Evolutionary conservation across 2,888 invertebrate genomes (phyloP).

Genomic region (Apotomis turbidana): DNA sequence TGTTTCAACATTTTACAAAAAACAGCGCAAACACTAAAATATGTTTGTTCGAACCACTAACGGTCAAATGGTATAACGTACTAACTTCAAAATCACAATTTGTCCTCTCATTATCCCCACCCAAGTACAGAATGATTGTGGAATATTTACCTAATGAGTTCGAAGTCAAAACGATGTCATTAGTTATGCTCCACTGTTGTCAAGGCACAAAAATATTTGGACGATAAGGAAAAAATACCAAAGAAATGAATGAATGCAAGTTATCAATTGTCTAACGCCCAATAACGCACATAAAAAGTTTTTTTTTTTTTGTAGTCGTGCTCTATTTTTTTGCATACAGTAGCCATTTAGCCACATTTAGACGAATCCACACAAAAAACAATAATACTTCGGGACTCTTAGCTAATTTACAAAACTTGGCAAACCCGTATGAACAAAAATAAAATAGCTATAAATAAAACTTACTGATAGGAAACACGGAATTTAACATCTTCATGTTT

Average conservation of each 20-base stretch:
- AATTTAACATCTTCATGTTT: constrained; percentile 44
- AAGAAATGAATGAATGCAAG: neutral
- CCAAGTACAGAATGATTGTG: constrained; percentile 17
- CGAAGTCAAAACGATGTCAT: constrained; percentile 30
- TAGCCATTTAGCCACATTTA: too few relatives aligned
- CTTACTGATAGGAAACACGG: constrained; percentile 47
- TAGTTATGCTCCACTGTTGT: constrained; percentile 23
- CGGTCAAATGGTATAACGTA: constrained; percentile 17
- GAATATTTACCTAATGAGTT: constrained; percentile 39
- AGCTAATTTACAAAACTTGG: too few relatives aligned
- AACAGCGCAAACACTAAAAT: neutral
- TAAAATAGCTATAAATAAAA: constrained; percentile 3
- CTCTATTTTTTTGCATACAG: too few relatives aligned
- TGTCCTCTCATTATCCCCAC: constrained; percentile 35
- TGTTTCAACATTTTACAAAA: constrained; percentile 8
- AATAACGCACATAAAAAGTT: neutral
- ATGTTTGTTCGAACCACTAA: neutral
- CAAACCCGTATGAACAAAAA: too few relatives aligned
- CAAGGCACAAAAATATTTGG: constrained; percentile 18
- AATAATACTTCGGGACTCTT: too few relatives aligned
- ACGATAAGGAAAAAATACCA: constrained; percentile 24
- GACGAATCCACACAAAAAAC: too few relatives aligned
- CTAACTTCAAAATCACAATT: constrained; percentile 36
- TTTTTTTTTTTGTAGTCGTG: neutral
- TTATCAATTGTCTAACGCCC: constrained; percentile 1